phyloP scores from a whole-genome alignment of 53 echinoderm and acorn worm genomes.

The Zoroaster sp. region DNA sequence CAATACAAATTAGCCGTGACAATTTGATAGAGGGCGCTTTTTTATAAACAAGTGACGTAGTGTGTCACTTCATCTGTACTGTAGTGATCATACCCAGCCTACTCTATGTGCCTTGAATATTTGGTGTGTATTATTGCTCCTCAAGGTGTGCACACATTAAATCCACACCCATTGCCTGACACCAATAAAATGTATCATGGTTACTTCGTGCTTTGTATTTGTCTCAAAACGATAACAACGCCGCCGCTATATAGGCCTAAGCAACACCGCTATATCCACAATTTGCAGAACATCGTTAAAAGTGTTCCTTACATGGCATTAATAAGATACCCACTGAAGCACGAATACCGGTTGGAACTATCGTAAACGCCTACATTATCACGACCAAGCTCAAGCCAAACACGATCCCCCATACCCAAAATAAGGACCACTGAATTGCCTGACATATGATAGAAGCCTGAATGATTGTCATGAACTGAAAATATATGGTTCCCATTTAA shows the following conservation, averaged over 20 bases:
- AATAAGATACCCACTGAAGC: background rate
- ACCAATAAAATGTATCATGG: too few species aligned
- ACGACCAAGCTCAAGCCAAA: background rate
- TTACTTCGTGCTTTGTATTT: too few species aligned
- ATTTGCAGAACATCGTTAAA: too few species aligned
- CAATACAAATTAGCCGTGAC: background rate
- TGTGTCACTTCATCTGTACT: too few species aligned
- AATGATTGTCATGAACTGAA: background rate
- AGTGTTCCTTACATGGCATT: background rate
- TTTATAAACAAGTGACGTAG: background rate
- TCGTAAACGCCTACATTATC: background rate
- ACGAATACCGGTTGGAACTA: background rate
- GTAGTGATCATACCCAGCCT: too few species aligned
- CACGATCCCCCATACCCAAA: background rate
- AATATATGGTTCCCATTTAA: background rate
- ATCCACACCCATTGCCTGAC: background rate
- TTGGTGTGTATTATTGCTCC: too few species aligned
- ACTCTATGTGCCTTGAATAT: too few species aligned
- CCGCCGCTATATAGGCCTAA: too few species aligned
- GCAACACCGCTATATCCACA: too few species aligned
- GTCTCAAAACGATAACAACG: too few species aligned
- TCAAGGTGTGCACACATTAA: background rate
- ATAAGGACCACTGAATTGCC: background rate
- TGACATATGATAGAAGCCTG: background rate
- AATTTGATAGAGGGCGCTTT: background rate